Percentiles rank a stretch among this genome's conserved stretches.
Evolutionary conservation across 1,140 invertebrate genomes (phyloP).

Genomic region (Zaprionus capensis): DNA sequence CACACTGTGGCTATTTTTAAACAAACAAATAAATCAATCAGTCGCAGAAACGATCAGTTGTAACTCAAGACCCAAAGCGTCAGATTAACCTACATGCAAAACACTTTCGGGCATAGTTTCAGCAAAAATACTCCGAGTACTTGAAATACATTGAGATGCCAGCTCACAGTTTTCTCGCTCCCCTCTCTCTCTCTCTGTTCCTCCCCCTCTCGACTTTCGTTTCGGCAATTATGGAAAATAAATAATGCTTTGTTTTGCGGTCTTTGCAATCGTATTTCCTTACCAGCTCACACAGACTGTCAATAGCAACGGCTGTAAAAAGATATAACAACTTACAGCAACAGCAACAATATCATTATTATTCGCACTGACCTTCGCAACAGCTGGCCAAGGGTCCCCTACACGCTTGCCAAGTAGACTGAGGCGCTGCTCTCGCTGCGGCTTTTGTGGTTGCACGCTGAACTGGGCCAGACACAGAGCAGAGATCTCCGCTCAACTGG

Average conservation of each 20-base stretch:
- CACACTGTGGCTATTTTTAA: conserved; percentile 66
- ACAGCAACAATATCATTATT: conserved; percentile 41
- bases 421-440: conserved; percentile 47
- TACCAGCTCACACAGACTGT: conserved; percentile 11
- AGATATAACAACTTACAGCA: conserved; percentile 19
- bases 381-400: conserved; percentile 40
- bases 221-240: conserved; percentile 54
- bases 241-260: conserved; percentile 22
- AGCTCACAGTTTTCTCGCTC: too few relatives aligned
- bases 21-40: conserved; percentile 66
- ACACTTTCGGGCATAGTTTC: not conserved
- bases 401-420: conserved; percentile 49
- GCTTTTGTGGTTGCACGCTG: conserved; percentile 16
- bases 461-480: conserved; percentile 37
- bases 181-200: not conserved
- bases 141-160: not conserved
- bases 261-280: conserved; percentile 53
- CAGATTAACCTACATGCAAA: conserved; percentile 72
- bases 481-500: not conserved
- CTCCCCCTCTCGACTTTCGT: conserved; percentile 48
- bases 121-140: not conserved
- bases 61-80: conserved; percentile 69
- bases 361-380: conserved; percentile 68
- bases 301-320: not conserved
- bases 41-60: conserved; percentile 38